phyloP scores from a whole-genome alignment of 2,797 vertebrate species.

The Pithecia hirsuta region DNA sequence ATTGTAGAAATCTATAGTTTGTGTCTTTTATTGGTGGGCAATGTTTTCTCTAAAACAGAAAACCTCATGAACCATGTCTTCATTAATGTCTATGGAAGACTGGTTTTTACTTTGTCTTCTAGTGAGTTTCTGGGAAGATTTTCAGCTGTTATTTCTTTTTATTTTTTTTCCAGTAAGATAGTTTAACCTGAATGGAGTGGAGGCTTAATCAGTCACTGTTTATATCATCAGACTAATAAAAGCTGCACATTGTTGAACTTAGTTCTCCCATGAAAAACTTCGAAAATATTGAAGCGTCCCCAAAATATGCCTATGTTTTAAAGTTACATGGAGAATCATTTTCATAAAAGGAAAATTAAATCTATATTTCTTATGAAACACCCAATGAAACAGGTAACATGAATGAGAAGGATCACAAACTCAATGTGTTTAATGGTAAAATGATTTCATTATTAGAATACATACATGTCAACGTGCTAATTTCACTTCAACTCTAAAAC shows the following conservation, averaged over 20 bases:
- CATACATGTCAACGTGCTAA: not conserved
- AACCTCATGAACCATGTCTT: conserved; percentile 79
- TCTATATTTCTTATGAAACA: not conserved
- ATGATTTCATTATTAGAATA: not conserved
- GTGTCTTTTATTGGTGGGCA: conserved; percentile 75
- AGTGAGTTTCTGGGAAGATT: conserved; percentile 76
- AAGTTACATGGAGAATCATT: not conserved
- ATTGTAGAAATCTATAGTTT: conserved; percentile 72
- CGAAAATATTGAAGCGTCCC: conserved; percentile 40
- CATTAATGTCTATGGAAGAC: conserved; percentile 77
- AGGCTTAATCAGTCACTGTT: conserved; percentile 76
- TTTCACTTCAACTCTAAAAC: not conserved
- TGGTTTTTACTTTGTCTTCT: conserved; percentile 79
- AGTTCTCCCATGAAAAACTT: conserved; percentile 66
- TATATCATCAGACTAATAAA: conserved; percentile 67
- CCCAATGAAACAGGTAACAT: not conserved
- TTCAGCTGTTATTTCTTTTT: conserved; percentile 68
- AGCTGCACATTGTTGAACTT: not conserved
- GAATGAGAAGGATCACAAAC: not conserved
- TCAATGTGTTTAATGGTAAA: not conserved
- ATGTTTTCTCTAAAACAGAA: conserved; percentile 74
- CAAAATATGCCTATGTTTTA: conserved; percentile 66
- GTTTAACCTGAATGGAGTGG: conserved; percentile 71
- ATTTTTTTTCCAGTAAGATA: not conserved
- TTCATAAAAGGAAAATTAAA: not conserved